Conservation (phyloP, 2,113 vertebrate species). For the Saguinus imperator region DNA sequence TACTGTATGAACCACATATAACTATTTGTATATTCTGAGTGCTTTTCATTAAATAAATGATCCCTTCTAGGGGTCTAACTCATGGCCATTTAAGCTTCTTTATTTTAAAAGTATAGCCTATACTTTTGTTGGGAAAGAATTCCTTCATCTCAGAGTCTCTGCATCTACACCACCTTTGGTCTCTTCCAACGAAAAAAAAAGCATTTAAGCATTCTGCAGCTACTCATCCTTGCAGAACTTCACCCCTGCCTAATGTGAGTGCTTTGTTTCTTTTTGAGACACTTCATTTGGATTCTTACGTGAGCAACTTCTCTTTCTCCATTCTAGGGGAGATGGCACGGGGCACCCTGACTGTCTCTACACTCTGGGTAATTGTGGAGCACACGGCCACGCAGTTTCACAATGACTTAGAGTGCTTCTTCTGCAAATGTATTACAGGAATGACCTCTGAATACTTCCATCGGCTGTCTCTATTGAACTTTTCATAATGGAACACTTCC, state of each 20-base stretch:
- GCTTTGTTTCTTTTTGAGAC: neutral
- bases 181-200: neutral
- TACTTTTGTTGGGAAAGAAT: neutral
- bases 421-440: neutral
- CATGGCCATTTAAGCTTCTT: neutral
- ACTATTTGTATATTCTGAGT: neutral
- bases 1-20: too few species aligned
- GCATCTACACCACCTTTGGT: neutral
- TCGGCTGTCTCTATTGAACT: neutral
- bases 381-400: neutral
- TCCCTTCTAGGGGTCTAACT: neutral
- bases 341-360: neutral
- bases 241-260: neutral
- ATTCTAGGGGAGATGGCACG: constrained; percentile 41
- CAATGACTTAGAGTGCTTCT: neutral
- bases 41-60: neutral
- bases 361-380: constrained; percentile 33
- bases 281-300: neutral
- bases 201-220: neutral
- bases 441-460: neutral
- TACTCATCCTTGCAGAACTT: neutral
- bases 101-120: neutral
- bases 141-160: neutral
- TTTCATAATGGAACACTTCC: constrained; percentile 32
- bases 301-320: neutral